Evolutionary conservation across 2,888 invertebrate species (phyloP).

Genomic region (Oegoconia quadripuncta): DNA sequence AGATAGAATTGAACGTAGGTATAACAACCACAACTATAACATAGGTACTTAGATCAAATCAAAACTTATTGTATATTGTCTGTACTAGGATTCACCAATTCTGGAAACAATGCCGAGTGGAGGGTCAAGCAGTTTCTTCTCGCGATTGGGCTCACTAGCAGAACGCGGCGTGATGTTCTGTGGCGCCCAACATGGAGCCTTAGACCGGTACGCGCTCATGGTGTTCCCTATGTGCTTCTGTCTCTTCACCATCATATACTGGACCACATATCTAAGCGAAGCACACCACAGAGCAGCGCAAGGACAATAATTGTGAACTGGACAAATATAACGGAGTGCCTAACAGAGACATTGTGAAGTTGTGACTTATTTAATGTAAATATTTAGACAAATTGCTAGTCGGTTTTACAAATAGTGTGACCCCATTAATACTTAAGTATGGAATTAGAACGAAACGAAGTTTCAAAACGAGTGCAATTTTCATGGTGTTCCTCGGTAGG

Average conservation of each 20-base stretch:
- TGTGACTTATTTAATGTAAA: too few relatives aligned
- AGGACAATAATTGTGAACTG: constrained; percentile 13
- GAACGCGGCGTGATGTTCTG: constrained; percentile 80
- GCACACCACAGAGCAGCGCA: constrained; percentile 50
- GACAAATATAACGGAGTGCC: constrained; percentile 33
- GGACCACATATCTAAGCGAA: constrained; percentile 81
- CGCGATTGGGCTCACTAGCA: constrained; percentile 57
- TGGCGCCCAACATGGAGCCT: constrained; percentile 79
- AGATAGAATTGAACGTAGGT: neutral
- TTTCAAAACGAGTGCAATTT: neutral
- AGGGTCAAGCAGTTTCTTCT: constrained; percentile 40
- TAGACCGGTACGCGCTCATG: constrained; percentile 80
- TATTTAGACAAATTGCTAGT: constrained; percentile 67
- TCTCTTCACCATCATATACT: constrained; percentile 79
- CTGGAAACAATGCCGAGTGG: constrained; percentile 56
- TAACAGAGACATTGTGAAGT: constrained; percentile 30
- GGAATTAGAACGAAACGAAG: too few relatives aligned
- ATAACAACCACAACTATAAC: neutral
- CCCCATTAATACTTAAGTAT: too few relatives aligned
- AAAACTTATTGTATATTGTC: neutral
- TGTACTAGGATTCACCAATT: constrained; percentile 60
- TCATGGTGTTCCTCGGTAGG: constrained; percentile 2
- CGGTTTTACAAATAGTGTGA: constrained; percentile 39
- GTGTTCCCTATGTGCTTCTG: constrained; percentile 79
- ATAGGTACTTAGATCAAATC: neutral